phyloP scores from a whole-genome alignment of 1,140 invertebrate genomes.

The Drosophila bocki region DNA sequence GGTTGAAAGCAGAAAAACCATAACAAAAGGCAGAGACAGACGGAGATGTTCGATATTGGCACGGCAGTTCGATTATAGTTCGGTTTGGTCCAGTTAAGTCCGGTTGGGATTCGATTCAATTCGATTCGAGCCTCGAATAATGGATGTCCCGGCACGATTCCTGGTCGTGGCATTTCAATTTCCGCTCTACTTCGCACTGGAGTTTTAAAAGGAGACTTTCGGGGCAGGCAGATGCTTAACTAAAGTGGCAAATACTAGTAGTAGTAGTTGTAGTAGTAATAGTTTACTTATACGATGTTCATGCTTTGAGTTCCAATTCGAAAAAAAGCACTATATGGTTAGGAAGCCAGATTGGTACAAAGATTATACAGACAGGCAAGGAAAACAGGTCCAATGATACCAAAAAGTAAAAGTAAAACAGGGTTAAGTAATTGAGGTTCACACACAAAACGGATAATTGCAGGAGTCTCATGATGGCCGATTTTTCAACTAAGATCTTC shows the following conservation, averaged over 20 bases:
- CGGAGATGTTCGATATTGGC: conserved; percentile 15
- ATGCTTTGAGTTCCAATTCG: conserved; percentile 51
- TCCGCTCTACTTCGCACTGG: conserved; percentile 27
- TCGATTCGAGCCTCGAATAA: conserved; percentile 27
- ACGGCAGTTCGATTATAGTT: neutral
- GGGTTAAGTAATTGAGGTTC: conserved; percentile 4
- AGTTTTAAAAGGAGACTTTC: conserved; percentile 10
- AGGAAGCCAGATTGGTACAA: conserved; percentile 31
- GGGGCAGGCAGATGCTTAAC: conserved; percentile 37
- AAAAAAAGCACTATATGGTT: conserved; percentile 32
- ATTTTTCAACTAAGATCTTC: conserved; percentile 36
- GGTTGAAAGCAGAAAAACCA: conserved; percentile 39
- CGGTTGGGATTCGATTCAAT: conserved; percentile 21
- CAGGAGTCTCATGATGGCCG: conserved; percentile 21
- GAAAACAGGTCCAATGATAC: conserved; percentile 15
- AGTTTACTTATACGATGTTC: conserved; percentile 19
- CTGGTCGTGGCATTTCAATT: conserved; percentile 40
- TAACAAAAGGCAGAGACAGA: conserved; percentile 38
- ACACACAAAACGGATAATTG: conserved; percentile 27
- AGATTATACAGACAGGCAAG: neutral
- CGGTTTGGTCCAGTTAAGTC: conserved; percentile 16
- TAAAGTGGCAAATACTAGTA: conserved; percentile 61
- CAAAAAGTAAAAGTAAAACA: conserved; percentile 10
- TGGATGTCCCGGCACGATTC: conserved; percentile 23
- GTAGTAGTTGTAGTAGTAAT: conserved; percentile 16